Base-by-base conservation (phyloP, 2,888 invertebrate genomes). In the Galeopsomyia nigrocyanea region DNA sequence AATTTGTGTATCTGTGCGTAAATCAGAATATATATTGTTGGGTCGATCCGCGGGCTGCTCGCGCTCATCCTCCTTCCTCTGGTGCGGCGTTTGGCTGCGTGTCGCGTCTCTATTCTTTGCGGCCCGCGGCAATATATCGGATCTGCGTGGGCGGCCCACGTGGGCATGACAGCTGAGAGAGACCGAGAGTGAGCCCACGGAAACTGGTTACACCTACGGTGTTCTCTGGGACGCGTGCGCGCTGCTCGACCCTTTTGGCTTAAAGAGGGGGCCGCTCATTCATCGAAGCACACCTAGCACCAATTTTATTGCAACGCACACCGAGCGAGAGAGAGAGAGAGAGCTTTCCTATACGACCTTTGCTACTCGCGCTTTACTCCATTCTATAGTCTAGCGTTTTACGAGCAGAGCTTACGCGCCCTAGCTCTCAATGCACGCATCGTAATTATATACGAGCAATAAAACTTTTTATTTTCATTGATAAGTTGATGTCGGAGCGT, bases 191-290 rank as follows among this genome's bases (percentile, higher is more conserved):
- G n/a, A n/a, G n/a, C 84, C 83, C 79, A 83, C 84, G 81, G 83
- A 80, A 84, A 84, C 84, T 83, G 84, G 85, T 84, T 80, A 86
- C 86, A 84, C 86, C 86, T 82, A 85, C 85, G 79, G 79, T 50
- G 9, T 13, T 39, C 39, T 39, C 19, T 6, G 31, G 19, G 47
- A 47, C 9, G 62, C 19, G 62, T 7, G 56, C 26, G 56, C 26
- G 64, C 46, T 16, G 16, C 21, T 39, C 22, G 39, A 10, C 7
- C 39, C 39, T 10, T 39, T 39, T 17, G 19, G 58, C 26, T 5
- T 2, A 26, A 6, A n/a, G 39, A 22, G 47, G 47, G 26, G 50
- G 62, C 62, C 19, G 10, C 50, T 67, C 65, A 51, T 67, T 67
- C 62, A 39, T 55, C 63, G 71, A 7, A 31, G 57, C 68, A 31